Percentiles rank a stretch among this genome's conserved stretches.
phyloP scores from a whole-genome alignment of 2,888 invertebrate species.

The Ctena decussata region DNA sequence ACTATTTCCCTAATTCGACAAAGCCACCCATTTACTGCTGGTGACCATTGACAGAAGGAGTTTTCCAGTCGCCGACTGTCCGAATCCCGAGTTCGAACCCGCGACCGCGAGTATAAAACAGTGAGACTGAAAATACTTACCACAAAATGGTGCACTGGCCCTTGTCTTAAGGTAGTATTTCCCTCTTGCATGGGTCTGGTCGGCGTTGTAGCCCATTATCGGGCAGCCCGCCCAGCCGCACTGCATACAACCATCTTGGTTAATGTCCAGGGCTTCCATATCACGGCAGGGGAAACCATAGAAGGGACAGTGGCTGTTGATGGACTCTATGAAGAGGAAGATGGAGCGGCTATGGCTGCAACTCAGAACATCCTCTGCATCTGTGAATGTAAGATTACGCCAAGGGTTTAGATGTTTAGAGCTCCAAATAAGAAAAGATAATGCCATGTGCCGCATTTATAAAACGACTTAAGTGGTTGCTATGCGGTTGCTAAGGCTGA shows the following conservation, averaged over 20 bases:
- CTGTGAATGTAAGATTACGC: slow-evolving; percentile 46
- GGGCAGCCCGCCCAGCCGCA: slow-evolving; percentile 63
- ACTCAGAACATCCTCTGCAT: slow-evolving; percentile 58
- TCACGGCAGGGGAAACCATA: slow-evolving; percentile 65
- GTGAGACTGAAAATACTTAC: slow-evolving; percentile 28
- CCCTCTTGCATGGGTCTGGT: slow-evolving; percentile 59
- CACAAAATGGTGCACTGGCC: slow-evolving; percentile 58
- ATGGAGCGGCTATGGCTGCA: slow-evolving; percentile 75
- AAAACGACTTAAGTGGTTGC: no score
- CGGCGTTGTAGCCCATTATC: slow-evolving; percentile 67
- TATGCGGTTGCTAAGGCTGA: no score
- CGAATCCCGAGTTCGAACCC: no score
- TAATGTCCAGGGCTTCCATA: slow-evolving; percentile 33
- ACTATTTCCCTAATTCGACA: no score
- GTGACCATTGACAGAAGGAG: no score
- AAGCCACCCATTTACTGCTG: no score
- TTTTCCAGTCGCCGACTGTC: no score
- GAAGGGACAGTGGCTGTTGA: slow-evolving; percentile 66
- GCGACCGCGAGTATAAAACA: no score
- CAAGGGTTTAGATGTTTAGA: no score
- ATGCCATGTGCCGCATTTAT: no score
- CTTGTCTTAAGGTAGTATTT: slow-evolving; percentile 70
- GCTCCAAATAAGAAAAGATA: no score
- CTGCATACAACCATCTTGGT: slow-evolving; percentile 58
- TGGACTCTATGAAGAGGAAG: slow-evolving; percentile 70